Conservation (phyloP, 2,888 invertebrate species). For the Iselma pallidipennis region DNA sequence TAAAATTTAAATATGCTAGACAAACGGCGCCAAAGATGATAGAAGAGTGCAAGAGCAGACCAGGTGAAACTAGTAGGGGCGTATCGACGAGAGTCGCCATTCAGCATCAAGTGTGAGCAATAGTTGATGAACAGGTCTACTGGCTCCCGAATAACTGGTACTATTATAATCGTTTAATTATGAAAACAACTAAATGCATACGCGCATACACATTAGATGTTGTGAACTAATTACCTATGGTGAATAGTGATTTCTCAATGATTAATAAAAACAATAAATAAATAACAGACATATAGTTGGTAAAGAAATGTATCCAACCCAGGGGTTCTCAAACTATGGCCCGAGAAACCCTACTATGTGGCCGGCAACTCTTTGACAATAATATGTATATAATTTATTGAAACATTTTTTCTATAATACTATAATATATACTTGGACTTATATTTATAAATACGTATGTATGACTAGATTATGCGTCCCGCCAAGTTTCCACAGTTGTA, state of each 20-base stretch:
- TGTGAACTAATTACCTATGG: not conserved
- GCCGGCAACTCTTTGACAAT: too few species aligned
- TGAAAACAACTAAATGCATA: slow-evolving; percentile 50
- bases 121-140: slow-evolving; percentile 56
- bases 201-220: slow-evolving; percentile 28
- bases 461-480: too few species aligned
- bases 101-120: slow-evolving; percentile 55
- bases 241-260: not conserved
- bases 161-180: slow-evolving; percentile 56
- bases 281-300: not conserved
- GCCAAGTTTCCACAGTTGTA: too few species aligned
- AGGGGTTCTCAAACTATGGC: too few species aligned
- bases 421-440: too few species aligned
- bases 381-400: too few species aligned
- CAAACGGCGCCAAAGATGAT: slow-evolving; percentile 39
- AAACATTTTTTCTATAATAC: too few species aligned
- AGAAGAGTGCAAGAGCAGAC: slow-evolving; percentile 38
- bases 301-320: too few species aligned
- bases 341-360: too few species aligned
- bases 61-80: slow-evolving; percentile 53
- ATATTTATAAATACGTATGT: not conserved
- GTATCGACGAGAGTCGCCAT: slow-evolving; percentile 50
- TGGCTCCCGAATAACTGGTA: slow-evolving; percentile 55
- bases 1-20: slow-evolving; percentile 26
- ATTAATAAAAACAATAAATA: not conserved